A percentile compares a stretch with the other conserved stretches of the same genome.
Conservation (phyloP, 2,113 vertebrate genomes). For the Microcebus murinus region DNA sequence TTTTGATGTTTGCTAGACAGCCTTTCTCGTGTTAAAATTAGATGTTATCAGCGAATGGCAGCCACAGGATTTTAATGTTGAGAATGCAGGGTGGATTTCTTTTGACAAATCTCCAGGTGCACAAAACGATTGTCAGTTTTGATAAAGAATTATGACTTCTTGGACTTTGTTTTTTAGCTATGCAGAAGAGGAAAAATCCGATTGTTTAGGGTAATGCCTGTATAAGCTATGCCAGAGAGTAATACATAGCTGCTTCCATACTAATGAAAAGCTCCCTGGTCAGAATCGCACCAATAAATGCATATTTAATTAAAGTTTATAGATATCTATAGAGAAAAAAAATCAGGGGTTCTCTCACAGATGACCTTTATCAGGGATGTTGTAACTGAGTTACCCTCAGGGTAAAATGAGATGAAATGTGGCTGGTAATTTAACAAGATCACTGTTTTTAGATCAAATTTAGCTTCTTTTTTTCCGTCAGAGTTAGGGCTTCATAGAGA, state of each 20-base stretch:
- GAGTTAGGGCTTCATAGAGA: slow-evolving; percentile 37
- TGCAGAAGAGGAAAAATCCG: slow-evolving; percentile 24
- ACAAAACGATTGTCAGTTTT: slow-evolving; percentile 19
- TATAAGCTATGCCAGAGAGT: background rate
- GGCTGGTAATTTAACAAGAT: slow-evolving; percentile 43
- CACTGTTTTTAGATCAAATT: slow-evolving; percentile 30
- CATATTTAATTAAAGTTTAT: slow-evolving; percentile 57
- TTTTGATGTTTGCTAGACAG: slow-evolving; percentile 73
- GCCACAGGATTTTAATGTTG: slow-evolving; percentile 49
- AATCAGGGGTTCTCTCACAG: slow-evolving; percentile 63
- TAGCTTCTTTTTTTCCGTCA: background rate
- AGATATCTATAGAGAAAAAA: slow-evolving; percentile 58
- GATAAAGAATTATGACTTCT: background rate
- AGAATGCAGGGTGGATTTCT: slow-evolving; percentile 48
- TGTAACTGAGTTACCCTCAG: slow-evolving; percentile 35
- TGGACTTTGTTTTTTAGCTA: slow-evolving; percentile 44
- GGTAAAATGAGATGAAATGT: background rate
- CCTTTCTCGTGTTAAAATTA: slow-evolving; percentile 81
- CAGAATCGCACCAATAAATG: slow-evolving; percentile 62
- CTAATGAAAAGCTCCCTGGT: slow-evolving; percentile 42
- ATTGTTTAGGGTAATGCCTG: background rate
- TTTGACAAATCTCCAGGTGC: slow-evolving; percentile 39
- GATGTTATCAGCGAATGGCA: slow-evolving; percentile 49
- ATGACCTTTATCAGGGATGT: slow-evolving; percentile 41
- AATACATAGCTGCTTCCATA: background rate